Percentiles rank a stretch among this genome's conserved stretches.
These are phyloP conservation scores for Gortyna flavago DNA, from an alignment of 2,888 invertebrate genomes.

Conservation along the genomic window DNA sequence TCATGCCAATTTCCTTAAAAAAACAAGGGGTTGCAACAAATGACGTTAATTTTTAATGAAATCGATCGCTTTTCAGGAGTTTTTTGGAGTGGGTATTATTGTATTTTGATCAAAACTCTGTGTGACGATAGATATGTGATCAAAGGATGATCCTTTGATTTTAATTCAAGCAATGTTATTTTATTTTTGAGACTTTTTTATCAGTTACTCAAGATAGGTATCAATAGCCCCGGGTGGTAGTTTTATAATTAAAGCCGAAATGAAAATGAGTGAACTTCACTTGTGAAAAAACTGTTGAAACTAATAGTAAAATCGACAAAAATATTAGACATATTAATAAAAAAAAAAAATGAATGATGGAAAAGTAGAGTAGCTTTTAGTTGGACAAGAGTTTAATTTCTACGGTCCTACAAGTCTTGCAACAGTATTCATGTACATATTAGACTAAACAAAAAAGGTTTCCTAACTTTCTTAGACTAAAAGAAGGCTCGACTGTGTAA, in stretches of 20 bases:
- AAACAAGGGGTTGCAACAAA: constrained; percentile 84
- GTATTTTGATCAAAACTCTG: constrained; percentile 15
- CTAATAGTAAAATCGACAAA: not conserved
- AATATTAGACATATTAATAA: no score
- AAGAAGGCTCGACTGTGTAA: constrained; percentile 19
- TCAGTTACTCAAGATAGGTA: not conserved
- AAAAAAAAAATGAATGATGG: not conserved
- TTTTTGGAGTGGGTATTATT: constrained; percentile 30
- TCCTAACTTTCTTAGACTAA: not conserved
- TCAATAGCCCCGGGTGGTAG: not conserved
- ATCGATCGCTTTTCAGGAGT: constrained; percentile 58
- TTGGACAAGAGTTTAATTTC: not conserved
- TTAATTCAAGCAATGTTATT: constrained; percentile 1
- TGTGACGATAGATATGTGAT: no score
- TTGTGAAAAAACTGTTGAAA: not conserved
- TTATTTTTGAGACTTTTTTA: not conserved
- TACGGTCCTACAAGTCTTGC: not conserved
- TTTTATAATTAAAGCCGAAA: not conserved
- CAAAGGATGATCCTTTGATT: not conserved
- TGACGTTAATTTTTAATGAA: constrained; percentile 77
- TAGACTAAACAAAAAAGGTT: not conserved
- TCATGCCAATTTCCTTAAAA: constrained; percentile 83
- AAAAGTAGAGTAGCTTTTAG: not conserved
- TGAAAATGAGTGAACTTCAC: not conserved
- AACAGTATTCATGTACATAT: not conserved